Evolutionary conservation across 2,797 vertebrate species (phyloP).

Genomic region (Hozukius guyotensis): DNA sequence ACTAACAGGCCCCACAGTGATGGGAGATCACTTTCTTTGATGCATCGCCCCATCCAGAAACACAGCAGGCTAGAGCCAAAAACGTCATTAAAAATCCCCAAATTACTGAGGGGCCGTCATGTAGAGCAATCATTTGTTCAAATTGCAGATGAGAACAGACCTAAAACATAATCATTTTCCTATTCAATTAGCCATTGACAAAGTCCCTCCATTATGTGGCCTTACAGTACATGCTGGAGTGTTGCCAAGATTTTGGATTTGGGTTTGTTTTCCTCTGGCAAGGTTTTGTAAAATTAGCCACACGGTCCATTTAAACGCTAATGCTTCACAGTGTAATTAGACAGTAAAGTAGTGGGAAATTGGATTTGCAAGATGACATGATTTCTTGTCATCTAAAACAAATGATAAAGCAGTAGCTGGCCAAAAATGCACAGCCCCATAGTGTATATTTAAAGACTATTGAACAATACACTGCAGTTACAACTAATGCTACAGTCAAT

Average conservation of each 20-base stretch:
- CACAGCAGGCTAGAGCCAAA: background rate
- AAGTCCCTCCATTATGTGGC: background rate
- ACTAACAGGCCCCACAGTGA: background rate
- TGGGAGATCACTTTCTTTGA: background rate
- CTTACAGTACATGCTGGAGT: background rate
- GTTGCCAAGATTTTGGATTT: background rate
- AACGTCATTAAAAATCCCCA: background rate
- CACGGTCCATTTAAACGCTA: background rate
- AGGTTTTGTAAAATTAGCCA: background rate
- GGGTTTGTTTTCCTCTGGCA: background rate
- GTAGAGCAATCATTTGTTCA: background rate
- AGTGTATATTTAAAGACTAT: background rate
- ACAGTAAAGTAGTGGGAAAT: background rate
- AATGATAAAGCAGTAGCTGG: background rate
- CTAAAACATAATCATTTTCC: background rate
- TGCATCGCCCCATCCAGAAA: background rate
- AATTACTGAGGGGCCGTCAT: background rate
- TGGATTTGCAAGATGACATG: background rate
- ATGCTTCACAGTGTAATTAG: background rate
- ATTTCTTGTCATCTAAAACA: slow-evolving; percentile 3
- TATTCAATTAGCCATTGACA: background rate
- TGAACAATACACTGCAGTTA: background rate
- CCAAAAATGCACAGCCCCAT: background rate
- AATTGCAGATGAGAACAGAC: background rate
- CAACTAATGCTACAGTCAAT: background rate